Evolutionary conservation across 2,113 vertebrate species (phyloP).

Genomic region (Agapornis roseicollis): DNA sequence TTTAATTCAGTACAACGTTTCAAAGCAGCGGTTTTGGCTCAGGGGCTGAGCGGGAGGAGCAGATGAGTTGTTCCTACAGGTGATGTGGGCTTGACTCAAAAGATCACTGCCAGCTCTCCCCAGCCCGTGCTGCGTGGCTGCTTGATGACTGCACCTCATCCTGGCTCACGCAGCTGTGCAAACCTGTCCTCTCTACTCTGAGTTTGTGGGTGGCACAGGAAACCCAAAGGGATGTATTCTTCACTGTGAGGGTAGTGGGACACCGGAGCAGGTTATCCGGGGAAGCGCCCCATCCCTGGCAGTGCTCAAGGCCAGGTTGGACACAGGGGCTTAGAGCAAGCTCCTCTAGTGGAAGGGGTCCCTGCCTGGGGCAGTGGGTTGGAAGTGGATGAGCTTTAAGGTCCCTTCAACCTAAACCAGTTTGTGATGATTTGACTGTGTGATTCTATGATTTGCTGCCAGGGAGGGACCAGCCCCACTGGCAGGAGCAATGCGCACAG

Average conservation of each 20-base stretch:
- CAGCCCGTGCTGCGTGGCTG: not conserved
- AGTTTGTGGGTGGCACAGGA: not conserved
- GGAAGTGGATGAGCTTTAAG: not conserved
- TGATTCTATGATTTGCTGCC: not conserved
- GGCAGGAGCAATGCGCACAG: not conserved
- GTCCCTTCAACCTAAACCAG: not conserved
- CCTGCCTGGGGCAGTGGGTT: not conserved
- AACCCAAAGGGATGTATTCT: not conserved
- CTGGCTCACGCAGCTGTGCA: rapidly evolving
- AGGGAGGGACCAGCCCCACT: not conserved
- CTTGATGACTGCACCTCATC: not conserved
- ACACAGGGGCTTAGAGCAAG: not conserved
- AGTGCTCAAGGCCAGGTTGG: not conserved
- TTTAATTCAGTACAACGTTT: not conserved
- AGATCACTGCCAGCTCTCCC: not conserved
- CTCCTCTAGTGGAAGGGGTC: not conserved
- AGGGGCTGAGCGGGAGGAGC: not conserved
- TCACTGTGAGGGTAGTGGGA: not conserved
- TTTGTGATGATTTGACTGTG: not conserved
- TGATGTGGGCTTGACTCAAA: not conserved
- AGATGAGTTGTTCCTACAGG: not conserved
- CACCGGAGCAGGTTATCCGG: not conserved
- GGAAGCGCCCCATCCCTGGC: not conserved
- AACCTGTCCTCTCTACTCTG: not conserved
- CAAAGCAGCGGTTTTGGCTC: not conserved